Evolutionary conservation across 2,888 invertebrate genomes (phyloP), one percentile per base, ranked within the genome.

Genomic region (Papilio elwesi): DNA sequence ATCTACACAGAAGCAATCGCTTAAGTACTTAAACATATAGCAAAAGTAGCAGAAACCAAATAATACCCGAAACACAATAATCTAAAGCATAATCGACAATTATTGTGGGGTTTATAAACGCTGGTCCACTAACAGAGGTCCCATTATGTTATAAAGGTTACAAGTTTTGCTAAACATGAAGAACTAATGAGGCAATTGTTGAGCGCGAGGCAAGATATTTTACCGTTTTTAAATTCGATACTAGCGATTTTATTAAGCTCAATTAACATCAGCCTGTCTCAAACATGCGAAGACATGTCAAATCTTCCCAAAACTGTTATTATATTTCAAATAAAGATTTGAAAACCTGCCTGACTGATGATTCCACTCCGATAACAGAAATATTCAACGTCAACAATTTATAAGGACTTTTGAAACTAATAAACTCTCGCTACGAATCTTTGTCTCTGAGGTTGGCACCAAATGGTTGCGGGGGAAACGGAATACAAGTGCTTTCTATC

Each of bases 51-150:
- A 76, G 63, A 73, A 76, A 76, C 73, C 59, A 68, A 72, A 77
- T 77, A 79, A 79, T 68, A 79, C 80, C 79, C 76, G 52, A 71
- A 71, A 74, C 77, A 78, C 78, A 80, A 80, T 80, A 78, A 81
- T 77, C 77, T 77, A 72, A 76, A 75, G 64, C 68, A 68, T 72
- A 70, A 62, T 36, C 13, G 51, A 68, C 57, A 77, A 79, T 78
- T 81, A 80, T 77, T 79, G 77, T 74, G 77, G 81, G 79, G 79
- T 81, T 79, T 79, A 81, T 74, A 59, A 66, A 73, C 59, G 73
- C 73, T 73, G 73, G 73, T 73, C 73, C 73, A 73, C 68, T 59
- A 66, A 66, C 55, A 59, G 57, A 69, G 52, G 55, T 43, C 68
- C 73, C 73, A 66, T 69, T 51, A 48, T 63, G 15, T 57, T 9